Percentiles rank a stretch among this genome's conserved stretches.
Evolutionary conservation across 2,888 invertebrate genomes (phyloP).

Genomic region (Ashinkailepas kermadecensis): DNA sequence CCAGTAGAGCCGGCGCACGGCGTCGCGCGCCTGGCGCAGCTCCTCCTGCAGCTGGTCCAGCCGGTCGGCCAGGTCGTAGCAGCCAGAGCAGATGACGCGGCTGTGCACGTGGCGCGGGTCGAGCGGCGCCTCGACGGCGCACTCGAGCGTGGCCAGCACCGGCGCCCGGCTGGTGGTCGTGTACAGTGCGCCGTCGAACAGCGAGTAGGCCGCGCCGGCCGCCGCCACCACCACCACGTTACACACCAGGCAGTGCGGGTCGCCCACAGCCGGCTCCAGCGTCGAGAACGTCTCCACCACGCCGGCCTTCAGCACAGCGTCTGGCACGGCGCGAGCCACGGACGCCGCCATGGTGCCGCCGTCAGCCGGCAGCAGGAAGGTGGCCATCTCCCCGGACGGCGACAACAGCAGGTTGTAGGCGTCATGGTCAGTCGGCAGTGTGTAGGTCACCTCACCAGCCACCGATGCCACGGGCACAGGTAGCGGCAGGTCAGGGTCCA

Average conservation of each 20-base stretch:
- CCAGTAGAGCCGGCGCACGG: conserved; percentile 16
- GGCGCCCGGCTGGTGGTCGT: neutral
- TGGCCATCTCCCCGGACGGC: neutral
- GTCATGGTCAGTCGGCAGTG: neutral
- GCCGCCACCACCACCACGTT: neutral
- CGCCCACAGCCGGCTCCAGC: neutral
- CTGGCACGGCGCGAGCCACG: neutral
- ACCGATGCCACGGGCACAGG: too few relatives aligned
- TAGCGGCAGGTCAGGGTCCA: too few relatives aligned
- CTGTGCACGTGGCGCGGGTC: neutral
- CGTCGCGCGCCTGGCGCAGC: neutral
- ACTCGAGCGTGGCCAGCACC: neutral
- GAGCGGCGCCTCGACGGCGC: neutral
- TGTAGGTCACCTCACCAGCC: neutral
- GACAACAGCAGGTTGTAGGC: neutral
- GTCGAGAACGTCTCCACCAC: neutral
- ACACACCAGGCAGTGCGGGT: neutral
- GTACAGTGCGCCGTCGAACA: neutral
- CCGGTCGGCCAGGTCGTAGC: neutral
- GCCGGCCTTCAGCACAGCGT: neutral
- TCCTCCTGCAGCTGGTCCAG: conserved; percentile 10
- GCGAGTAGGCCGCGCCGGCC: neutral
- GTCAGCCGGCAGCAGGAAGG: neutral
- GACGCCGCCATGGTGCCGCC: neutral
- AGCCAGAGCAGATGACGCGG: neutral